Evolutionary conservation across 1,140 invertebrate genomes (phyloP), one percentile per base, ranked within the genome.

Genomic region (Olivierus martensii): DNA sequence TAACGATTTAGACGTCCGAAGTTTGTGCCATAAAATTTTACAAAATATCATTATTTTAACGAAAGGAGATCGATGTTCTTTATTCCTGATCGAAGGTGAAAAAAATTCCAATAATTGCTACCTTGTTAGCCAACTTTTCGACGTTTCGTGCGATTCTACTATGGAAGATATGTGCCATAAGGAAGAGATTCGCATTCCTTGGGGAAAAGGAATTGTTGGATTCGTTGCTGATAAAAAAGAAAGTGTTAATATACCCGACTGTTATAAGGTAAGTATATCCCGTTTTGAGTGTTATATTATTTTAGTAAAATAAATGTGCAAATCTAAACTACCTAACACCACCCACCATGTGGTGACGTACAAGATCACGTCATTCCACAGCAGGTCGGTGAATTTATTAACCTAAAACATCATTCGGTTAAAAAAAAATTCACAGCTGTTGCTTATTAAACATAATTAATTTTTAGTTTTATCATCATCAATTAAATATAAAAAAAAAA

Each of bases 21-120:
- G 86, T n/a, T 68, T 95, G 56, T 94, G 90, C 66, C 88, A 93
- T 73, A 96, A 95, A 71, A 95, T 95, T 63, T 75, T 96, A 19
- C 89, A 93, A 69, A 95, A 95, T 66, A 89, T 95, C 15, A 87
- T 85, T 60, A 87, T 91, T 49, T 71, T 96, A 7, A 72, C 93
- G 46, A 84, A 90, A 63, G 90, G 91, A 0, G 92, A 95, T 71
- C 73, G 90, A 19, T 90, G 89, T 39, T 95, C 90, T 1, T 68
- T 96, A 61, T 95, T 95, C 71, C 75, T 95, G 42, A 90, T 95
- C 2, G 84, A 92, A 64, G 88, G 73, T 10, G 70, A 69, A 6
- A 64, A 65, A 51, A 66, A 63, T 3, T 17, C 41, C 7, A n/a
- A 38, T 3, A 52, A 58, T 57, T 3, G 37, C 63, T 87, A 78